These are phyloP conservation scores for Nymphalis c-album DNA, from an alignment of 2,888 invertebrate species.

Conservation along the genomic window DNA sequence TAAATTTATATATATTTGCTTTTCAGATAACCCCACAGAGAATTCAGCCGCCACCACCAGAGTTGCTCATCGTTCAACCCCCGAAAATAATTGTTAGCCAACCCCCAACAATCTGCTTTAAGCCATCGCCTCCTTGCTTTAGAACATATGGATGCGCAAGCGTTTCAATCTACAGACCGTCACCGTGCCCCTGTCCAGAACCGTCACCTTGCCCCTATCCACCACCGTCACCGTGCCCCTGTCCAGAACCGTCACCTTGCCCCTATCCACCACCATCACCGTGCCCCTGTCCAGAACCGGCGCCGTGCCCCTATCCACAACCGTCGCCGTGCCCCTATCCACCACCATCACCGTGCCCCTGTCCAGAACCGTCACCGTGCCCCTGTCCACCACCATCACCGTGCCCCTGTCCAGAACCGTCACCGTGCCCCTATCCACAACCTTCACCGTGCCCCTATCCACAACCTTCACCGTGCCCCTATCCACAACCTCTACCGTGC, in stretches of 20 bases:
- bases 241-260: slow-evolving; percentile 6
- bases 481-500: slow-evolving; percentile 20
- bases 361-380: slow-evolving; percentile 24
- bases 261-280: slow-evolving; percentile 19
- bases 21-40: slow-evolving; percentile 57
- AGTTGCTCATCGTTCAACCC: slow-evolving; percentile 53
- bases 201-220: slow-evolving; percentile 6
- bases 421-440: slow-evolving; percentile 13
- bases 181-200: slow-evolving; percentile 26
- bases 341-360: slow-evolving; percentile 28
- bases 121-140: slow-evolving; percentile 55
- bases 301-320: slow-evolving; percentile 2
- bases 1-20: slow-evolving; percentile 18
- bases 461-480: slow-evolving; percentile 19
- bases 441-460: slow-evolving; percentile 7
- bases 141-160: slow-evolving; percentile 53
- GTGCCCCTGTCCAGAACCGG: no score
- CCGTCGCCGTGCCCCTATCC: slow-evolving; percentile 7
- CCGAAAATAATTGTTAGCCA: slow-evolving; percentile 60
- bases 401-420: slow-evolving; percentile 10
- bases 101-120: slow-evolving; percentile 62
- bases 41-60: slow-evolving; percentile 53
- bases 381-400: slow-evolving; percentile 23
- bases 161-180: slow-evolving; percentile 38
- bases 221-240: slow-evolving; percentile 22